A percentile compares a stretch with the other conserved stretches of the same genome.
Evolutionary conservation across 1,140 invertebrate species (phyloP).

Genomic region (Mycetomoellerius zeteki): DNA sequence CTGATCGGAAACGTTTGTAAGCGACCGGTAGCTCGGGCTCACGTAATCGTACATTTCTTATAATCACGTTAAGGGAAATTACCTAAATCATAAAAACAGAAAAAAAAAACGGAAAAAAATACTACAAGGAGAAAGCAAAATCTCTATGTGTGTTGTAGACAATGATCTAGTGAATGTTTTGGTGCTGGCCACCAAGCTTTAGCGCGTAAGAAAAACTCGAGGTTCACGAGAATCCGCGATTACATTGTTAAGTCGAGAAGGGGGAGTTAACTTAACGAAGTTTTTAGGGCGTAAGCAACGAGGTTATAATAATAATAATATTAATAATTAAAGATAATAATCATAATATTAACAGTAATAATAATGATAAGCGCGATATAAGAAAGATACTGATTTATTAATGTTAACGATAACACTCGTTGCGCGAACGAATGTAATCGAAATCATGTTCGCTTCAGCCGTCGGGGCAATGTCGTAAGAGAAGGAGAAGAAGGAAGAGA

Average conservation of each 20-base stretch:
- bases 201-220: conserved; percentile 77
- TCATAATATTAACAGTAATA: conserved; percentile 50
- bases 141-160: conserved; percentile 86
- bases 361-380: conserved; percentile 47
- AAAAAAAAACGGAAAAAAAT: conserved; percentile 59
- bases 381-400: conserved; percentile 58
- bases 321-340: conserved; percentile 10
- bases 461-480: conserved; percentile 4
- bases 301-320: conserved; percentile 68
- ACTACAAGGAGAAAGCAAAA: conserved; percentile 77
- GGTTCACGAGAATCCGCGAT: conserved; percentile 65
- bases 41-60: conserved; percentile 52
- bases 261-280: conserved; percentile 67
- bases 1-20: conserved; percentile 12
- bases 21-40: conserved; percentile 36
- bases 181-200: conserved; percentile 86
- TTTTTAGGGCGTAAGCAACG: conserved; percentile 74
- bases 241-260: conserved; percentile 70
- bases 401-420: conserved; percentile 58
- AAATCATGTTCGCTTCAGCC: conserved; percentile 35
- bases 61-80: conserved; percentile 47
- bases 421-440: conserved; percentile 19
- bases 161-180: conserved; percentile 85
- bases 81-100: conserved; percentile 28
- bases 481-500: not conserved